Conservation (phyloP, 2,888 invertebrate species). For the Hirtodrosophila histrioides region DNA sequence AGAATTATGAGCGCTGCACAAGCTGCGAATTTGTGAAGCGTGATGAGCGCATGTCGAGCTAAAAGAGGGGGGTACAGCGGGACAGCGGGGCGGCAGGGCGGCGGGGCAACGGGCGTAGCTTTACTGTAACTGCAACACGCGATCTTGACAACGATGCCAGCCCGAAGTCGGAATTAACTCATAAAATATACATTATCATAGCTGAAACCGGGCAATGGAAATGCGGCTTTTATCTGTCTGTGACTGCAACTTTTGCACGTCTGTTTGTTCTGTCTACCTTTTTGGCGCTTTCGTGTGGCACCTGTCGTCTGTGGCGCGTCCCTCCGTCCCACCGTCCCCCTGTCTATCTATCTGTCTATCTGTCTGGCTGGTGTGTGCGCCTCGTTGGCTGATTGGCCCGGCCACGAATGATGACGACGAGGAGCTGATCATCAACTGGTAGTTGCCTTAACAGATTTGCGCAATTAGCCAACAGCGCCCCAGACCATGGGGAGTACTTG, state of each 20-base stretch:
- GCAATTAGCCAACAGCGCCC: constrained; percentile 68
- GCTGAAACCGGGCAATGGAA: constrained; percentile 46
- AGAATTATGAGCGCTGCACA: constrained; percentile 75
- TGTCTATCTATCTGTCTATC: constrained; percentile 5
- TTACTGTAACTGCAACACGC: constrained; percentile 69
- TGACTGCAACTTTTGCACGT: constrained; percentile 27
- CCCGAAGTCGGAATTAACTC: constrained; percentile 69
- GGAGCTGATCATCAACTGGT: constrained; percentile 55
- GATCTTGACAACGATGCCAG: constrained; percentile 54
- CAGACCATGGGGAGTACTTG: constrained; percentile 54
- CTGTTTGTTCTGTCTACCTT: constrained; percentile 70
- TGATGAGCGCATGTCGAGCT: constrained; percentile 68
- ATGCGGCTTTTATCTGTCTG: constrained; percentile 21
- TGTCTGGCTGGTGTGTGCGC: constrained; percentile 6
- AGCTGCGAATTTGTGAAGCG: constrained; percentile 79
- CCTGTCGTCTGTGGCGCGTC: constrained; percentile 64
- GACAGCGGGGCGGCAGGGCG: neutral
- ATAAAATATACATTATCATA: constrained; percentile 80
- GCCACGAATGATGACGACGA: constrained; percentile 15
- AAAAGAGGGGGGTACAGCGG: neutral
- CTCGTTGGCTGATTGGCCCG: constrained; percentile 68
- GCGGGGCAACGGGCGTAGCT: constrained; percentile 21
- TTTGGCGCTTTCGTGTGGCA: constrained; percentile 78
- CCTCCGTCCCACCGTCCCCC: neutral
- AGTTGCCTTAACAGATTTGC: constrained; percentile 75